Conservation (phyloP, 2,888 invertebrate genomes). For the Rhingia campestris region DNA sequence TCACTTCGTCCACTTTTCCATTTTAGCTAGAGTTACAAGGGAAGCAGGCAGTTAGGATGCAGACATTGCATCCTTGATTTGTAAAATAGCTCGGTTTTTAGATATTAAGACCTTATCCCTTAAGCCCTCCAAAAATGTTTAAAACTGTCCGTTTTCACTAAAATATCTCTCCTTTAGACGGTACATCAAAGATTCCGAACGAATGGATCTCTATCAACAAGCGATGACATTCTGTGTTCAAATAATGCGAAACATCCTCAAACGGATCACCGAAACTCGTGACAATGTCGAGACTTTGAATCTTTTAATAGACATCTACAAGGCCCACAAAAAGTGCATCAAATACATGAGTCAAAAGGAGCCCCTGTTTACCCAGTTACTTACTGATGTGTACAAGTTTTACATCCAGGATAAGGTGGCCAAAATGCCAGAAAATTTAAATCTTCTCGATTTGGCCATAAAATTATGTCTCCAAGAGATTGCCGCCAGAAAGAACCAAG, state of each 20-base stretch:
- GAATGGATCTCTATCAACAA: conserved; percentile 91
- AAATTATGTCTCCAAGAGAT: conserved; percentile 88
- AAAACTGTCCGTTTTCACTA: background rate
- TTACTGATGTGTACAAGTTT: conserved; percentile 88
- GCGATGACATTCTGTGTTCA: conserved; percentile 89
- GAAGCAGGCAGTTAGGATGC: no score
- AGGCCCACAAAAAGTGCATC: conserved; percentile 87
- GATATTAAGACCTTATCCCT: no score
- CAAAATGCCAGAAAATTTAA: conserved; percentile 85
- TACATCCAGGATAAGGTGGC: conserved; percentile 85
- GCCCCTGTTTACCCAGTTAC: conserved; percentile 85
- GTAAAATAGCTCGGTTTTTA: no score
- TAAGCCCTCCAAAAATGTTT: no score
- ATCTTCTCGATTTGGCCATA: conserved; percentile 87
- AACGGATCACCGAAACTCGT: conserved; percentile 84
- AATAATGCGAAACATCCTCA: conserved; percentile 86
- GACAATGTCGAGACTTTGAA: conserved; percentile 84
- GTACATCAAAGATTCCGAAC: conserved; percentile 92
- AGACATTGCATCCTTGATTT: no score
- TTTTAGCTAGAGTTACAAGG: no score
- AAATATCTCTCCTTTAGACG: conserved; percentile 83
- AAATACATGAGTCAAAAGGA: conserved; percentile 85
- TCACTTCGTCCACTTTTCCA: no score
- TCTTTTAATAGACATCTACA: conserved; percentile 85
- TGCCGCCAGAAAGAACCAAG: conserved; percentile 85